These are phyloP conservation scores for Tiliacea citrago DNA, from an alignment of 2,888 invertebrate species.

Conservation along the genomic window DNA sequence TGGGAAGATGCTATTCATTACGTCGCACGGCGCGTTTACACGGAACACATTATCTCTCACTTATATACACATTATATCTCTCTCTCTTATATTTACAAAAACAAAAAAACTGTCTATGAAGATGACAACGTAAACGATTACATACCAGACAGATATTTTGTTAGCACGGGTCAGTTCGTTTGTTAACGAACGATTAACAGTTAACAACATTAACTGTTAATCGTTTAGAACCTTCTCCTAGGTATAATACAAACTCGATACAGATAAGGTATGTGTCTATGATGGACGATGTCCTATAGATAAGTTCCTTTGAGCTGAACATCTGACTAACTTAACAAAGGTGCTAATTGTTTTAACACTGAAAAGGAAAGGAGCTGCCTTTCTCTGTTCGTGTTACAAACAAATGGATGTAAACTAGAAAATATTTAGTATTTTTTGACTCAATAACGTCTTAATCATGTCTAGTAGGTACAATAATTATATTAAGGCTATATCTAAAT, in stretches of 20 bases:
- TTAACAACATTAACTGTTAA: not conserved
- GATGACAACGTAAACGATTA: not conserved
- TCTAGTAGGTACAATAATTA: not conserved
- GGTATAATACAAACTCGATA: not conserved
- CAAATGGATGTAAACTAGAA: not conserved
- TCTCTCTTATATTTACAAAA: too few relatives aligned
- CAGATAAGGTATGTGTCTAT: not conserved
- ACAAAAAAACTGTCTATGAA: not conserved
- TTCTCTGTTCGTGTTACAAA: not conserved
- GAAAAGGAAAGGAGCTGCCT: constrained; percentile 24
- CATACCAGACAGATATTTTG: not conserved
- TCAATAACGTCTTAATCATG: not conserved
- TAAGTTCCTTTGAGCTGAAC: not conserved
- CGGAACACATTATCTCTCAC: too few relatives aligned
- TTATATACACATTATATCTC: too few relatives aligned
- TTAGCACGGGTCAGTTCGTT: not conserved
- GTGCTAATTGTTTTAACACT: constrained; percentile 38
- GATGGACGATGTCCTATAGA: too few relatives aligned
- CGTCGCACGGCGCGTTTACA: too few relatives aligned
- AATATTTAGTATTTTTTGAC: not conserved
- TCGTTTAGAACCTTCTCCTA: not conserved
- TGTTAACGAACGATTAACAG: too few relatives aligned
- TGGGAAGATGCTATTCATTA: too few relatives aligned
- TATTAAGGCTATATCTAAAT: not conserved
- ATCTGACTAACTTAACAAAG: not conserved